Base-by-base conservation (phyloP, 2,797 vertebrate genomes). In the Anguilla megastoma region DNA sequence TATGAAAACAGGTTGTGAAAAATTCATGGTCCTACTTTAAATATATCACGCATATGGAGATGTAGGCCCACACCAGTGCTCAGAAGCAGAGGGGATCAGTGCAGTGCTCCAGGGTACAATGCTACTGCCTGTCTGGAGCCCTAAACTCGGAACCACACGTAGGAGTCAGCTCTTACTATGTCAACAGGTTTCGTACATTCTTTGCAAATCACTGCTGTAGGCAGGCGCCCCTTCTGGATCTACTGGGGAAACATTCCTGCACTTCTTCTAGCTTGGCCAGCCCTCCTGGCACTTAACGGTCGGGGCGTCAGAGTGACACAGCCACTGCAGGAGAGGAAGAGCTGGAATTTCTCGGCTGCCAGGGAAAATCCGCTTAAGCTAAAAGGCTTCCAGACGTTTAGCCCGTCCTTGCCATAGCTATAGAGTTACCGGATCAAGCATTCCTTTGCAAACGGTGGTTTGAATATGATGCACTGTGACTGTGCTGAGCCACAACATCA, bases 381-480 rank as follows among this genome's bases (percentile, higher is more conserved):
- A 6, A 45, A n/a, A 12, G 79, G 41, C 45, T 50, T 48, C 45
- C 79, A n/a, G 9, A 82, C 79, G 10, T n/a, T 45, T 21, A 79
- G 33, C 36, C 36, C 14, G 36, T 79, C 74, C 74, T 41, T 45
- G 74, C 74, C 74, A 21, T 45, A 45, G 74, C 16, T 79, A 79
- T 79, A 21, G 74, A 79, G 74, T 79, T 79, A 79, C 74, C 21
- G 14, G 74, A 79, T 74, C 74, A 45, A 16, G 33, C 74, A 79
- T 79, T 79, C 74, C 74, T 79, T 21, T 18, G 74, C 33, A 45
- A 45, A 36, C 74, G 4, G 36, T 8, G 74, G 74, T 79, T 79
- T 79, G 74, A 79, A 45, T 45, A 36, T 8, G 74, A 36, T 45
- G 12, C 21, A 0, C 74, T 21, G 33, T 45, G 71, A 12, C 74